A percentile compares a stretch with the other conserved stretches of the same genome.
phyloP scores from a whole-genome alignment of 2,113 vertebrate species.

The Cinclus cinclus region DNA sequence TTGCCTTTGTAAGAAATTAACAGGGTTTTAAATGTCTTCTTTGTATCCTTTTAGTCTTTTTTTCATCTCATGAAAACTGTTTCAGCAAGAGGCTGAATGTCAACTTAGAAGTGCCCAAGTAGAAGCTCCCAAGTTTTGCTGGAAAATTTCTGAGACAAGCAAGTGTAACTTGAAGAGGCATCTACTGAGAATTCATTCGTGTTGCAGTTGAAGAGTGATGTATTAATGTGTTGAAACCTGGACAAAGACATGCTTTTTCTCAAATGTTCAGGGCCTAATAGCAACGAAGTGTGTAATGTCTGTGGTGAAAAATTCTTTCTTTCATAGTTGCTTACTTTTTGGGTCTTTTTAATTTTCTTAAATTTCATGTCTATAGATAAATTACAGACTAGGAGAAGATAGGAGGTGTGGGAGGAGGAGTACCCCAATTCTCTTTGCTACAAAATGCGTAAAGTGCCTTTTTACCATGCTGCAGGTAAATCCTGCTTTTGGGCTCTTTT shows the following conservation, averaged over 20 bases:
- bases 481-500: not conserved
- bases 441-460: not conserved
- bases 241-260: conserved; percentile 17
- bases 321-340: not conserved
- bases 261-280: not conserved
- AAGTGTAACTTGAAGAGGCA: not conserved
- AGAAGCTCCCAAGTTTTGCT: not conserved
- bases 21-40: not conserved
- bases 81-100: not conserved
- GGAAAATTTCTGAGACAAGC: conserved; percentile 19
- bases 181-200: not conserved
- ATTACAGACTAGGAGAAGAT: not conserved
- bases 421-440: not conserved
- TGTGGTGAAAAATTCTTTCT: not conserved
- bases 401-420: not conserved
- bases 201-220: not conserved
- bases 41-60: not conserved
- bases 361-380: not conserved
- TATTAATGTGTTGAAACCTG: conserved; percentile 18
- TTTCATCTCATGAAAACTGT: not conserved
- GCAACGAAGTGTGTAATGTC: not conserved
- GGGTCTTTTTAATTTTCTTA: not conserved
- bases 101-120: not conserved
- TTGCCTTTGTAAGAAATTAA: not conserved
- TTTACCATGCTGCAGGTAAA: not conserved